Evolutionary conservation across 1,140 invertebrate species (phyloP).

Genomic region (Tetranychus cinnabarinus): DNA sequence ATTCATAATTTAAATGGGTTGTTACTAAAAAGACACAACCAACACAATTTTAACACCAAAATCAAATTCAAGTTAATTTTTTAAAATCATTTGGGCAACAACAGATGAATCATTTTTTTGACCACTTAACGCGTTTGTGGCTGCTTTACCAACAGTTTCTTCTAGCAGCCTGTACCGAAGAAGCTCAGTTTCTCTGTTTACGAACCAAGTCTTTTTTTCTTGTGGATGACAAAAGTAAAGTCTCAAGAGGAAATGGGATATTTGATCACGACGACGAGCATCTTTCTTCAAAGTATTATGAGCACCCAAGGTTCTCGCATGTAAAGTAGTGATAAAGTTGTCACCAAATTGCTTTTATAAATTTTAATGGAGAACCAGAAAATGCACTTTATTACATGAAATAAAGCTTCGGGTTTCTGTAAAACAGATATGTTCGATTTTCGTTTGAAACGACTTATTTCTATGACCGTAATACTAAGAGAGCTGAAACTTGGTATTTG

Average conservation of each 20-base stretch:
- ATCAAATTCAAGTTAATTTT: slow-evolving; percentile 39
- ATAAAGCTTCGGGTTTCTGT: too few species aligned
- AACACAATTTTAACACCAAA: too few species aligned
- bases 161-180: slow-evolving; percentile 53
- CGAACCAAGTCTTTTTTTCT: slow-evolving; percentile 65
- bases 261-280: slow-evolving; percentile 37
- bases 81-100: slow-evolving; percentile 40
- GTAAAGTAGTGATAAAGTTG: not conserved
- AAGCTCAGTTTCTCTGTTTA: slow-evolving; percentile 62
- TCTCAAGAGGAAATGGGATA: slow-evolving; percentile 78
- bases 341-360: not conserved
- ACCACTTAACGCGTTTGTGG: slow-evolving; percentile 17
- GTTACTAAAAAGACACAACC: too few species aligned
- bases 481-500: too few species aligned
- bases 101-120: slow-evolving; percentile 10
- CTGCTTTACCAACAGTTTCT: slow-evolving; percentile 11
- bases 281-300: not conserved
- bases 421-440: too few species aligned
- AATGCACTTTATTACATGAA: too few species aligned
- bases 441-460: too few species aligned
- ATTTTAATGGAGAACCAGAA: too few species aligned
- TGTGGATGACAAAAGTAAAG: slow-evolving; percentile 63
- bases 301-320: not conserved
- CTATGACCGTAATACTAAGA: too few species aligned
- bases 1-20: too few species aligned